Evolutionary conservation across 2,113 vertebrate genomes (phyloP).

Genomic region (Pelecanoides urinatrix): DNA sequence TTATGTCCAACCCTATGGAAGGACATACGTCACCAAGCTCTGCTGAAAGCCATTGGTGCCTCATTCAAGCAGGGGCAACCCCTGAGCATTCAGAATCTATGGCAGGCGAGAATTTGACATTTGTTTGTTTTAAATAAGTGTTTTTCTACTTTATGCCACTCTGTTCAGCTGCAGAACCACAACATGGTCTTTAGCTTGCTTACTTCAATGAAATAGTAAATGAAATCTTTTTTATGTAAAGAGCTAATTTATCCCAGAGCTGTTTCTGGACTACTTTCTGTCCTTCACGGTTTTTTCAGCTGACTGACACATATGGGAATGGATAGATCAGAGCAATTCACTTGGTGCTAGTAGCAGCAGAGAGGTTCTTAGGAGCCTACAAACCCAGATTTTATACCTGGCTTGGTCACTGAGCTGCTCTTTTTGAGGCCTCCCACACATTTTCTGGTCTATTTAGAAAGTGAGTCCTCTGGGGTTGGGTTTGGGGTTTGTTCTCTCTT

Average conservation of each 20-base stretch:
- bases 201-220: background rate
- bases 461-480: background rate
- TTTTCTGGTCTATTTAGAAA: background rate
- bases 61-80: background rate
- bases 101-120: background rate
- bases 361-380: background rate
- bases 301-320: background rate
- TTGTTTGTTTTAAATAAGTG: background rate
- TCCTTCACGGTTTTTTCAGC: background rate
- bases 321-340: background rate
- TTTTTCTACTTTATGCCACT: background rate
- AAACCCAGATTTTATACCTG: background rate
- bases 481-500: background rate
- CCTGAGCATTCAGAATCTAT: background rate
- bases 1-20: background rate
- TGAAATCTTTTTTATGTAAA: background rate
- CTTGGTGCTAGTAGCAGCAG: background rate
- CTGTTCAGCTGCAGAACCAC: background rate
- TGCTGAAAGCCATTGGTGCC: constrained; percentile 1
- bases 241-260: background rate
- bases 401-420: background rate
- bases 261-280: background rate
- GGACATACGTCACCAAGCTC: background rate
- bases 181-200: background rate
- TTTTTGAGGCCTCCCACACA: background rate